A percentile compares a stretch with the other conserved stretches of the same genome.
Conservation (phyloP, 2,888 invertebrate genomes). For the Unio pictorum region DNA sequence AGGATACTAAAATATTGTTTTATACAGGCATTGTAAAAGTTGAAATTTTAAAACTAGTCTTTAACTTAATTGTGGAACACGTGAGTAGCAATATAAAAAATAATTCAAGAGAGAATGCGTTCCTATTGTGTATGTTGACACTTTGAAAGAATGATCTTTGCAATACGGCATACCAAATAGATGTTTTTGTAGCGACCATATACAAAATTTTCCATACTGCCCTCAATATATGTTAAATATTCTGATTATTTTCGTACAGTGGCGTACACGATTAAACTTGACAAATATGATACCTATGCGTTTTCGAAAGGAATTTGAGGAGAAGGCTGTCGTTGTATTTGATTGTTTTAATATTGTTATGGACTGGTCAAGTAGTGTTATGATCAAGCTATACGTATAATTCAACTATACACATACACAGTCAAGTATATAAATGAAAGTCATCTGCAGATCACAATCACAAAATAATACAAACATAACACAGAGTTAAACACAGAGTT, state of each 20-base stretch:
- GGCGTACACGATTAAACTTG: constrained; percentile 16
- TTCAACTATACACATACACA: constrained; percentile 24
- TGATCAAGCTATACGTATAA: constrained; percentile 12
- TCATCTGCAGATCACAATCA: no score
- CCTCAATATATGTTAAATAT: constrained; percentile 12
- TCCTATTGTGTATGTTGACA: constrained; percentile 14
- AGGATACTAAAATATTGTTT: constrained; percentile 12
- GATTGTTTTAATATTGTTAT: constrained; percentile 20
- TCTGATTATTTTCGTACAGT: constrained; percentile 13
- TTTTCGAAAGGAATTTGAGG: constrained; percentile 22
- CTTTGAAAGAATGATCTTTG: constrained; percentile 14
- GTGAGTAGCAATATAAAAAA: constrained; percentile 9
- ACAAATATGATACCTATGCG: constrained; percentile 19
- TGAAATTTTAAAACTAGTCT: constrained; percentile 12
- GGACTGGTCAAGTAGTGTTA: constrained; percentile 8
- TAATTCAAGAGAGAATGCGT: constrained; percentile 14
- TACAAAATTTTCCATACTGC: constrained; percentile 15
- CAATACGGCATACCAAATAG: constrained; percentile 16
- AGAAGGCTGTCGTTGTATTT: constrained; percentile 13
- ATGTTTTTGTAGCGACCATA: constrained; percentile 15
- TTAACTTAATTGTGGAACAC: constrained; percentile 10
- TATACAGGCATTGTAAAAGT: constrained; percentile 19
- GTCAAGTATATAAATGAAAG: constrained; percentile 26
- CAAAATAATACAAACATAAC: no score
- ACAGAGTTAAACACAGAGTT: no score